These are phyloP conservation scores for Otocyon megalotis DNA, from an alignment of 2,113 vertebrate genomes.

Conservation along the genomic window DNA sequence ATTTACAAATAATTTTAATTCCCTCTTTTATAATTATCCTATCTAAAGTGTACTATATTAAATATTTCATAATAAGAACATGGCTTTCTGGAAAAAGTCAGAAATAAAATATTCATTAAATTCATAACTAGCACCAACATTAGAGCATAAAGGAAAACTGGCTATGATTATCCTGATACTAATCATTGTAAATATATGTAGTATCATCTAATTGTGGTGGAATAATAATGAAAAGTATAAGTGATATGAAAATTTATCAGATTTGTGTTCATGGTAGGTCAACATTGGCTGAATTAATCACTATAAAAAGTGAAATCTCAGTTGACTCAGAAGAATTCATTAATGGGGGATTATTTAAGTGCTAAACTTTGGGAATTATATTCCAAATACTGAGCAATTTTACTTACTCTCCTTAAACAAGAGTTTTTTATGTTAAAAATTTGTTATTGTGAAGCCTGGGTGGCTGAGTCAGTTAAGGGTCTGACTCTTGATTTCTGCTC, in stretches of 20 bases:
- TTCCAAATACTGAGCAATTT: not conserved
- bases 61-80: constrained; percentile 44
- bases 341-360: constrained; percentile 20
- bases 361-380: not conserved
- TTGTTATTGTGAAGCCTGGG: not conserved
- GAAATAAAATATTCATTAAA: constrained; percentile 51
- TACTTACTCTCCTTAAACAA: not conserved
- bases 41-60: constrained; percentile 8
- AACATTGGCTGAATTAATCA: not conserved
- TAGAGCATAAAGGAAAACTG: not conserved
- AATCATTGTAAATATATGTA: not conserved
- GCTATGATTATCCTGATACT: not conserved
- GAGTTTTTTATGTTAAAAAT: not conserved
- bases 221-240: not conserved
- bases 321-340: not conserved
- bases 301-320: not conserved
- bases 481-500: not conserved
- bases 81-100: constrained; percentile 51
- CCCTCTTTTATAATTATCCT: not conserved
- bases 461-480: not conserved
- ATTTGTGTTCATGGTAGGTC: not conserved
- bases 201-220: not conserved
- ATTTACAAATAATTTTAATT: not conserved
- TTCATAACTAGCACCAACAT: constrained; percentile 26
- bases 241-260: not conserved